These are phyloP conservation scores for Gambusia holbrooki DNA, from an alignment of 2,113 vertebrate genomes.

Conservation along the genomic window DNA sequence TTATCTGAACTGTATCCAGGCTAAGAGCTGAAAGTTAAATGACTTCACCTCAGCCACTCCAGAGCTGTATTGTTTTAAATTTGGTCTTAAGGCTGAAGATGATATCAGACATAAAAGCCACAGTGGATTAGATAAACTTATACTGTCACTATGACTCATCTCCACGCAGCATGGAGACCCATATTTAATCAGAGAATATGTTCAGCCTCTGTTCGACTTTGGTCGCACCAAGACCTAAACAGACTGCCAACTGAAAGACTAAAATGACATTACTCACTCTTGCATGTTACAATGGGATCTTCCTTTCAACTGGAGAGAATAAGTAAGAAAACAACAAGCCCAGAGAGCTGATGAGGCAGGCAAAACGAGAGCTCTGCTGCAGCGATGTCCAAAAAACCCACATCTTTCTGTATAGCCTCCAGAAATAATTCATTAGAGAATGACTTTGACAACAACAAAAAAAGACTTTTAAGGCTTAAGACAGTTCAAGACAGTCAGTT, in stretches of 20 bases:
- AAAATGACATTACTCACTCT: background rate
- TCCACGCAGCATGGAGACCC: constrained; percentile 1
- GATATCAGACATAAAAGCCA: constrained; percentile 27
- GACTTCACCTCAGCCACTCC: background rate
- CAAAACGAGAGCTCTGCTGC: background rate
- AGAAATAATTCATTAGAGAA: constrained; percentile 14
- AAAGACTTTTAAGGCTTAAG: constrained; percentile 2
- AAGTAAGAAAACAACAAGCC: constrained; percentile 14
- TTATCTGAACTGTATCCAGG: too few species aligned
- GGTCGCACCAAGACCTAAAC: background rate
- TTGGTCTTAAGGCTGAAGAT: constrained; percentile 13
- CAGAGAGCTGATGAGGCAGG: background rate
- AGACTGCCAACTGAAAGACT: background rate
- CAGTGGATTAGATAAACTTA: constrained; percentile 40
- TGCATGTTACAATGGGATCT: constrained; percentile 5
- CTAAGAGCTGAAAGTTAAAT: background rate
- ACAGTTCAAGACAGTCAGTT: constrained; percentile 12
- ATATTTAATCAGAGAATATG: background rate
- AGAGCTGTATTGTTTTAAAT: constrained; percentile 24
- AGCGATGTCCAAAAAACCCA: background rate
- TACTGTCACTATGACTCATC: constrained; percentile 28
- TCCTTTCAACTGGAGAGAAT: constrained; percentile 7
- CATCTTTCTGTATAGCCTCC: background rate
- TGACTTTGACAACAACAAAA: constrained; percentile 5
- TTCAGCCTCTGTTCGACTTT: background rate